phyloP scores from a whole-genome alignment of 2,113 vertebrate genomes.

The Cheirogaleus medius region DNA sequence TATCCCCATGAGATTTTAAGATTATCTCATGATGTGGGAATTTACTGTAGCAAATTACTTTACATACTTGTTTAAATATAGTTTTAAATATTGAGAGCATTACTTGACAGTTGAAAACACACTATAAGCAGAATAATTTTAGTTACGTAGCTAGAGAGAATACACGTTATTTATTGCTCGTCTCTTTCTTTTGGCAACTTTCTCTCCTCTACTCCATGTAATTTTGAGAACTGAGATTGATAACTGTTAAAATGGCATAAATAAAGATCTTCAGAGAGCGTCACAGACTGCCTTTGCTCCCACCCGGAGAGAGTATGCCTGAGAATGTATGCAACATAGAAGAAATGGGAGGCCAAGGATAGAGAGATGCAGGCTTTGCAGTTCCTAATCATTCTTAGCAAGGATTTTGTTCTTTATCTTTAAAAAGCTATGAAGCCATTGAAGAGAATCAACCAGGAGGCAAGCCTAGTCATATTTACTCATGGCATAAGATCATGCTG shows the following conservation, averaged over 20 bases:
- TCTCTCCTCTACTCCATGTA: not conserved
- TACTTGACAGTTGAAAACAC: not conserved
- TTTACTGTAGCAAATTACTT: not conserved
- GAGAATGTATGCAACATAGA: not conserved
- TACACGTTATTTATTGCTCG: not conserved
- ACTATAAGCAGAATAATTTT: slow-evolving; percentile 8
- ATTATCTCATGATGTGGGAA: not conserved
- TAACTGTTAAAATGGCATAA: not conserved
- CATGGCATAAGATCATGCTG: not conserved
- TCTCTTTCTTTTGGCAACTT: not conserved
- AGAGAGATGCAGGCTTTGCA: not conserved
- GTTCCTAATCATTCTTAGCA: not conserved
- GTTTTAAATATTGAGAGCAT: not conserved
- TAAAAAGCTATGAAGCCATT: not conserved
- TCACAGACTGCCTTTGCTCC: not conserved
- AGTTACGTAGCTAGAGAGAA: not conserved
- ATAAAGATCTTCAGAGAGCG: not conserved
- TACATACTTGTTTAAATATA: not conserved
- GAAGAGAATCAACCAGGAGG: not conserved
- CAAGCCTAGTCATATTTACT: not conserved
- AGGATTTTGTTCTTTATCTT: not conserved
- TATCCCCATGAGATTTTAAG: not conserved
- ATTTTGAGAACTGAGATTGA: not conserved
- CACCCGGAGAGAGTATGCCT: not conserved
- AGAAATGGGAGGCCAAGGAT: not conserved